Conservation (phyloP, 2,113 vertebrate genomes). For the Pomatostomus ruficeps region DNA sequence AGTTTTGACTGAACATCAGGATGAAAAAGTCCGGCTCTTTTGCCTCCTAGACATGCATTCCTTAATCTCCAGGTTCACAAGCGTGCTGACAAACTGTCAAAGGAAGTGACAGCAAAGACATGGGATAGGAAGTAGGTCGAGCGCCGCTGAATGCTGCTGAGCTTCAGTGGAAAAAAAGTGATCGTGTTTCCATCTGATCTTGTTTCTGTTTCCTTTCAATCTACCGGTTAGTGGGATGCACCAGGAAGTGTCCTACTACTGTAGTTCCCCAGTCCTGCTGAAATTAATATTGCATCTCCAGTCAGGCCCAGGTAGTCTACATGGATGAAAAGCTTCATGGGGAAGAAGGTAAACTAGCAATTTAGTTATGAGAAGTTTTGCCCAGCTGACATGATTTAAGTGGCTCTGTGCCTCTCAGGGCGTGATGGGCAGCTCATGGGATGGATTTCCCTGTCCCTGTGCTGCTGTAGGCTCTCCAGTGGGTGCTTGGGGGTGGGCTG, state of each 20-base stretch:
- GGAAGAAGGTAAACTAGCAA: not conserved
- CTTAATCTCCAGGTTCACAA: not conserved
- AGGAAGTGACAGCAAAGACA: conserved; percentile 45
- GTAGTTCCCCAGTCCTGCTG: not conserved
- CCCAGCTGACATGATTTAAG: too few relatives aligned
- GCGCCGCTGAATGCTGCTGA: not conserved
- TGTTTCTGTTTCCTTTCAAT: conserved; percentile 32
- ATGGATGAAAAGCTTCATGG: not conserved
- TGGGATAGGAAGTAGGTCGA: conserved; percentile 7
- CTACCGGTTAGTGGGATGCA: not conserved
- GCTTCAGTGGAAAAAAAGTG: conserved; percentile 16
- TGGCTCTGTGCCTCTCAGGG: not conserved
- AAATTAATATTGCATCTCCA: not conserved
- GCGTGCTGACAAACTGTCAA: not conserved
- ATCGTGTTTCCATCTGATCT: conserved; percentile 42
- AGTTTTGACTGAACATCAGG: conserved; percentile 17
- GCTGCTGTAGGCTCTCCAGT: not conserved
- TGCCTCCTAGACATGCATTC: not conserved
- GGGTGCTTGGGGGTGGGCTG: not conserved
- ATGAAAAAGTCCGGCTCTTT: not conserved
- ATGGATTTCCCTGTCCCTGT: not conserved
- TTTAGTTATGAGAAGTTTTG: not conserved
- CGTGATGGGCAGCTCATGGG: accelerated
- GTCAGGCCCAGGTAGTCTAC: too few relatives aligned
- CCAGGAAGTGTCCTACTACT: not conserved